Evolutionary conservation across 2,888 invertebrate species (phyloP), one percentile per base, ranked within the genome.

Genomic region (Cryptocheilus praepositus): DNA sequence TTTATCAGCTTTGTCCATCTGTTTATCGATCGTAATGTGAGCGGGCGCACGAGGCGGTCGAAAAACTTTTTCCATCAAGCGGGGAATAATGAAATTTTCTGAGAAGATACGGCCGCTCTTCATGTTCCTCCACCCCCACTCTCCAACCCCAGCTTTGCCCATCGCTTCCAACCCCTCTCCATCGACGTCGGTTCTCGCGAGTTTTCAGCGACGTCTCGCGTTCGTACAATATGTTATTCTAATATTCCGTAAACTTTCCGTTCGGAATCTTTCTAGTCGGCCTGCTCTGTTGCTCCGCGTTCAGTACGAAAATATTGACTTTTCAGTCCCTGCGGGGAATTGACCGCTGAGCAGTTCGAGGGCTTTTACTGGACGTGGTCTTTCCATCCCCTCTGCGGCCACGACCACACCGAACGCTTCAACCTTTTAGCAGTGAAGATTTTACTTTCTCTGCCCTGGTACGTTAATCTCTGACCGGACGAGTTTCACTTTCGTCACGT

Each of bases 11-110:
- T 61, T 18, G 49, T 73, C 64, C 62, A 71, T 70, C 64, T 67
- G 74, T 49, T 67, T 73, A 76, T 79, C 67, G 66, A 77, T 71
- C 64, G 62, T 54, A 22, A n/a, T 2, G 36, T 11, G 36, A 36
- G 36, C 55, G 52, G 15, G 45, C 45, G 16, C 63, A 64, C 64
- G 67, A 51, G 43, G 3, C 49, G 28, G 16, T 36, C 57, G 66
- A 53, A 8, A 67, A 79, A 79, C 69, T 76, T 78, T 71, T 76
- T 74, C 71, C 74, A 78, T 79, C 74, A 72, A 67, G 62, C 66
- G 49, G 54, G 54, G 61, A 74, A 69, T 74, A 78, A 76, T 74
- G 71, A 74, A 76, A 74, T 74, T 78, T 71, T 62, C 51, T 59
- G 46, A 57, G 43, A 51, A 64, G 63, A 72, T 65, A 45, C n/a